These are phyloP conservation scores for Catotricha subobsoleta DNA, from an alignment of 2,888 invertebrate genomes.

Conservation along the genomic window DNA sequence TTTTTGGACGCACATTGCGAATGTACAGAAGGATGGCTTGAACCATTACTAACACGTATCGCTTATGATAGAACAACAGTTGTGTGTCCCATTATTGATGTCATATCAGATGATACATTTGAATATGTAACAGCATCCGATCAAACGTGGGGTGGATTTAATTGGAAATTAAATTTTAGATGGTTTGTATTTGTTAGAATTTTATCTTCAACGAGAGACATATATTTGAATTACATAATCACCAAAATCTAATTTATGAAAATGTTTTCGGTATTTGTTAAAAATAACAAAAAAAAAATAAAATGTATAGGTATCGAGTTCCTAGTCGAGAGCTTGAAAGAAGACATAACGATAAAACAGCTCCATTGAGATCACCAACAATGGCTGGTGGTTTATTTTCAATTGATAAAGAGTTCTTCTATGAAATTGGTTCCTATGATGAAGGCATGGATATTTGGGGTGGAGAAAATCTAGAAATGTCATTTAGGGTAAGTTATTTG, in stretches of 20 bases:
- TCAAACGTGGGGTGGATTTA: slow-evolving; percentile 99
- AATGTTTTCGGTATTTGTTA: too few relatives aligned
- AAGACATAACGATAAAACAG: slow-evolving; percentile 78
- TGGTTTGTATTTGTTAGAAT: too few relatives aligned
- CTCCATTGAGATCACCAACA: slow-evolving; percentile 86
- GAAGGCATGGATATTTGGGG: slow-evolving; percentile 99
- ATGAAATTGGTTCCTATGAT: slow-evolving; percentile 94
- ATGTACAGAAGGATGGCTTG: slow-evolving; percentile 90
- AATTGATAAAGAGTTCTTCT: slow-evolving; percentile 91
- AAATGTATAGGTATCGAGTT: slow-evolving; percentile 77
- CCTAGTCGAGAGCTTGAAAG: slow-evolving; percentile 93
- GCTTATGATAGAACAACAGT: slow-evolving; percentile 84
- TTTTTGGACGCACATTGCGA: slow-evolving; percentile 32
- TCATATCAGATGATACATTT: slow-evolving; percentile 96
- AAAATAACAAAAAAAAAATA: too few relatives aligned
- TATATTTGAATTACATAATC: too few relatives aligned
- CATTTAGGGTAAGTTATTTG: slow-evolving; percentile 29
- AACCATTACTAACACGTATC: slow-evolving; percentile 81
- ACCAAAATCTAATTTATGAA: too few relatives aligned
- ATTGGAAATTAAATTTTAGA: slow-evolving; percentile 98
- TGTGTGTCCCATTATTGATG: slow-evolving; percentile 96
- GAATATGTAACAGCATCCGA: slow-evolving; percentile 98
- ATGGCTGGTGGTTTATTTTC: slow-evolving; percentile 97
- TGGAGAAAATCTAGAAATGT: slow-evolving; percentile 34
- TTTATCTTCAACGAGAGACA: too few relatives aligned